Base-by-base conservation (phyloP, 2,797 vertebrate genomes). In the Sebastes ruberrimus region DNA sequence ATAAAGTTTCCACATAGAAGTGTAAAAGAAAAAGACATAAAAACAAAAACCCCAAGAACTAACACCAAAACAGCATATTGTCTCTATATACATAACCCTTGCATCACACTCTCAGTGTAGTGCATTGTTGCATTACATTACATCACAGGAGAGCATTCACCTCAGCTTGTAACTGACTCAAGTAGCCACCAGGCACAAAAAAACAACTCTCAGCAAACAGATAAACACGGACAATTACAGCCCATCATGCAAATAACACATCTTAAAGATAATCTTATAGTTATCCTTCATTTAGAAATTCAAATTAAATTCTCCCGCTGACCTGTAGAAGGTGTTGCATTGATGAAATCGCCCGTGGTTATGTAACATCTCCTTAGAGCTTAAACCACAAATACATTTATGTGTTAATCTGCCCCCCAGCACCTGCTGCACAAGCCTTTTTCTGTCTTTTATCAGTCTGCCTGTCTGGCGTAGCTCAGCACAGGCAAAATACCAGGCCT, bases 351-450 rank as follows among this genome's bases (percentile, higher is more conserved):
- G 10, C 70, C 74, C 7, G 16, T 83, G 53, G 72, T 91, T 93
- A 88, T 65, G 78, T 73, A 89, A 91, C 80, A 86, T 71, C 65
- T 76, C 84, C 83, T 71, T 30, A 66, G 67, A 88, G 78, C 38
- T 88, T 84, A 68, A 75, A 80, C 74, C 78, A 79, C 81, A 84
- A 87, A 88, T 73, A 88, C 68, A 80, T 85, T 72, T 69, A 82
- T 83, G 72, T 88, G 79, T 83, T 88, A 92, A 89, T 84, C 80
- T 85, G 70, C 82, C 75, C 83, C 59, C 60, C 13, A 84, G 82
- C 89, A 85, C 74, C 76, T 74, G 64, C 56, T 73, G 76, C 89
- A 66, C 35, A 77, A 79, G 62, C 63, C 71, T 78, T 80, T 88
- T 32, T 73, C 55, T 16, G 23, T 57, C 83, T 89, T 89, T 88